Percentiles rank a stretch among this genome's conserved stretches.
Evolutionary conservation across 1,140 invertebrate genomes (phyloP).

Genomic region (Zaprionus lachaisei): DNA sequence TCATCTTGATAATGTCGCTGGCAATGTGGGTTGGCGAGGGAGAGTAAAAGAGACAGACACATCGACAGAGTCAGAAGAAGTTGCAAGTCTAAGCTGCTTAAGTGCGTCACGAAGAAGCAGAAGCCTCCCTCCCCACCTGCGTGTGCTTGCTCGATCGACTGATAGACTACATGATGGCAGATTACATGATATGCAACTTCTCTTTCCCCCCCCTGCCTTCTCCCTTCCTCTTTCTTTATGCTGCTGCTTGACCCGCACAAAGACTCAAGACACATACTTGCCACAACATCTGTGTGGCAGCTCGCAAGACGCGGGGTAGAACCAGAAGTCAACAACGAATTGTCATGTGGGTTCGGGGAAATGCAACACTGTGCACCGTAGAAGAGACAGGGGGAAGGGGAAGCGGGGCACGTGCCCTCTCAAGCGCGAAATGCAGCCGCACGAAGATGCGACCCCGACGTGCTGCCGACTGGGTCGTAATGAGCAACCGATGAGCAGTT

Average conservation of each 20-base stretch:
- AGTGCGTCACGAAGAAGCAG: not conserved
- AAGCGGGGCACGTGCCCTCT: slow-evolving; percentile 75
- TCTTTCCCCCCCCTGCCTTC: not conserved
- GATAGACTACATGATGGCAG: slow-evolving; percentile 9
- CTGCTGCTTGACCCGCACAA: slow-evolving; percentile 4
- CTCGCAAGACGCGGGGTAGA: slow-evolving; percentile 10
- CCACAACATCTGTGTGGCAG: slow-evolving; percentile 8
- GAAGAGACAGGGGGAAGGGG: not conserved
- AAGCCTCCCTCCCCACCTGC: not conserved
- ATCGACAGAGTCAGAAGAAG: not conserved
- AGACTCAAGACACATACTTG: slow-evolving; percentile 23
- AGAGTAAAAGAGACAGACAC: not conserved
- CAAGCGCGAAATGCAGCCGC: slow-evolving; percentile 76
- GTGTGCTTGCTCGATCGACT: not conserved
- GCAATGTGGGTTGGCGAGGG: slow-evolving; percentile 44
- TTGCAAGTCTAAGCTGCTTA: slow-evolving; percentile 11
- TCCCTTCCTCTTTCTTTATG: not conserved
- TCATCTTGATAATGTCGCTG: slow-evolving; percentile 66
- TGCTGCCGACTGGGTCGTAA: not conserved
- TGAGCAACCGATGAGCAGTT: slow-evolving; percentile 6
- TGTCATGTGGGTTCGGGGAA: slow-evolving; percentile 71
- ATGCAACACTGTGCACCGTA: not conserved
- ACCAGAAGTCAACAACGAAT: slow-evolving; percentile 28
- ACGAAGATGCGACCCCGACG: slow-evolving; percentile 37
- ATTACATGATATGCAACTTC: slow-evolving; percentile 6